Percentiles rank a stretch among this genome's conserved stretches.
Conservation (phyloP, 2,888 invertebrate species). For the Calameuta idolon region DNA sequence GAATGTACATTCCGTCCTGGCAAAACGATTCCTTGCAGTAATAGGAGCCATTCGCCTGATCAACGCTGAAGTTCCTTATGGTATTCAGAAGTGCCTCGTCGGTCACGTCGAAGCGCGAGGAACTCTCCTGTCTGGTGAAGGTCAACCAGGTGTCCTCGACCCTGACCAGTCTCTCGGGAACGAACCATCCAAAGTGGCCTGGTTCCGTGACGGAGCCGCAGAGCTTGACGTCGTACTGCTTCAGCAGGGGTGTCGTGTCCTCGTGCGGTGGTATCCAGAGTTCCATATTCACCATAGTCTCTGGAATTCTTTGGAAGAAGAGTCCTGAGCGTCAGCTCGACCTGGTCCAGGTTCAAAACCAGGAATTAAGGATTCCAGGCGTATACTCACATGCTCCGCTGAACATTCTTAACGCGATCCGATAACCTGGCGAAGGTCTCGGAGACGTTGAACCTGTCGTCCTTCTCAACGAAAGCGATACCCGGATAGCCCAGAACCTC, state of each 20-base stretch:
- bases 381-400: not conserved
- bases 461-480: slow-evolving; percentile 63
- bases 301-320: slow-evolving; percentile 61
- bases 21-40: slow-evolving; percentile 69
- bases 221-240: slow-evolving; percentile 65
- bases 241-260: slow-evolving; percentile 68
- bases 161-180: slow-evolving; percentile 67
- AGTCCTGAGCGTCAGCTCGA: slow-evolving; percentile 16
- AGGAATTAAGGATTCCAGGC: slow-evolving; percentile 10
- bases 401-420: slow-evolving; percentile 27
- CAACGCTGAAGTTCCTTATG: slow-evolving; percentile 56
- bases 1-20: slow-evolving; percentile 71
- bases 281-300: slow-evolving; percentile 76
- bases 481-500: slow-evolving; percentile 69
- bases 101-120: slow-evolving; percentile 68
- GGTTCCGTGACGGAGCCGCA: slow-evolving; percentile 70
- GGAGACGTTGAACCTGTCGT: slow-evolving; percentile 66
- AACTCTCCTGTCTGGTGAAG: slow-evolving; percentile 67
- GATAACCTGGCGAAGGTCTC: slow-evolving; percentile 61
- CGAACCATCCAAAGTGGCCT: slow-evolving; percentile 77
- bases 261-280: slow-evolving; percentile 77
- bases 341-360: not conserved
- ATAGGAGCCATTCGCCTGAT: slow-evolving; percentile 53
- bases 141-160: slow-evolving; percentile 72
- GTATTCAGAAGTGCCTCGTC: slow-evolving; percentile 52